Percentiles rank a stretch among this genome's conserved stretches.
phyloP scores from a whole-genome alignment of 2,888 invertebrate species.

The Amphipoea lucens region DNA sequence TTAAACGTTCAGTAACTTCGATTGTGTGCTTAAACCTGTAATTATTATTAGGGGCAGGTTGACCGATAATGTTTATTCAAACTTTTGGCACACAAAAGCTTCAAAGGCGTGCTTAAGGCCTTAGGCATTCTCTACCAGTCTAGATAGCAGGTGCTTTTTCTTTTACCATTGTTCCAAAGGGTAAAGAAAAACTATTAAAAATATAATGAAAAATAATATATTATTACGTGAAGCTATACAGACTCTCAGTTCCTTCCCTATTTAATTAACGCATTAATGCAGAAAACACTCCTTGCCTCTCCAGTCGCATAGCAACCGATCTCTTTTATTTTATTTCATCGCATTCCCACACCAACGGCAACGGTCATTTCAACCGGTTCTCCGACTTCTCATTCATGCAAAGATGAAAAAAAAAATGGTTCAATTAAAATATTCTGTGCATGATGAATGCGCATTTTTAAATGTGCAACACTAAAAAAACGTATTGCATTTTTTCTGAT shows the following conservation, averaged over 20 bases:
- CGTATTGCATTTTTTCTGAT: not conserved
- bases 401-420: not conserved
- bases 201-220: too few species aligned
- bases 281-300: not conserved
- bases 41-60: not conserved
- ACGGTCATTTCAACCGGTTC: not conserved
- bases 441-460: constrained; percentile 23
- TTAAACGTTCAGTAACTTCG: not conserved
- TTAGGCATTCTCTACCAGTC: too few species aligned
- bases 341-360: not conserved
- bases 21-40: not conserved
- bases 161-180: too few species aligned
- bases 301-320: constrained; percentile 25
- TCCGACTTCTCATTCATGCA: constrained; percentile 9
- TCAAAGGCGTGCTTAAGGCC: too few species aligned
- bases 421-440: constrained; percentile 7
- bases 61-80: too few species aligned
- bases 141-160: too few species aligned
- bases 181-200: too few species aligned
- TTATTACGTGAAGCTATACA: too few species aligned
- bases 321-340: constrained; percentile 9
- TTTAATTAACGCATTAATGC: not conserved
- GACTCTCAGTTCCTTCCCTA: not conserved
- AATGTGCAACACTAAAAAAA: not conserved
- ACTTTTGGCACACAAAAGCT: too few species aligned